Evolutionary conservation across 2,888 invertebrate genomes (phyloP), one percentile per base, ranked within the genome.

Genomic region (Latheticus oryzae): DNA sequence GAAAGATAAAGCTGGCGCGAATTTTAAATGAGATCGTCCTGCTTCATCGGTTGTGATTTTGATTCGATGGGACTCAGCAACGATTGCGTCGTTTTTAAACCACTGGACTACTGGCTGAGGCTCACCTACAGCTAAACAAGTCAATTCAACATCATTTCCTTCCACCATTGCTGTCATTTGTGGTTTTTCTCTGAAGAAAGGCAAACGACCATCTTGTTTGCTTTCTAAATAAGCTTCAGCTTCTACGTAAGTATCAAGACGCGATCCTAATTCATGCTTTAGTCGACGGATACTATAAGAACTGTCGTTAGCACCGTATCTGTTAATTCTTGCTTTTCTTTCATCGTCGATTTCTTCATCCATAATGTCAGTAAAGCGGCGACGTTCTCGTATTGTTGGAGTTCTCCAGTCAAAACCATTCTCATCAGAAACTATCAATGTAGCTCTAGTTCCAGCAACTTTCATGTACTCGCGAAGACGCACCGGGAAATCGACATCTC

Each of bases 301-400:
- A 19, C 69, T 71, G 71, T 89, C 91, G 12, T 84, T 80, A 8
- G 83, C 77, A 47, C 89, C 89, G 73, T 93, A 93, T 72, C 85
- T 85, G 78, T 87, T 90, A 73, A 93, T 93, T 51, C 93, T 83
- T 26, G 87, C 87, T 73, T 87, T 89, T 5, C 90, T 85, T 78
- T 95, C 95, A 77, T 95, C 95, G 69, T 93, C 93, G 60, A 95
- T 95, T 80, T 95, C 95, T 75, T 95, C 95, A 76, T 95, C 95
- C 95, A 95, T 95, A 7, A 95, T 87, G 76, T 95, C 95, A 1
- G 93, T 94, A 79, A 95, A 95, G 62, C 94, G 88, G 59, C 95
- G 87, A 58, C 95, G 85, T 78, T 95, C 95, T 40, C 91, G 87
- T 70, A 95, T 93, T 21, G 94, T 87, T 0, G 94, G 94, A 0